Conservation (phyloP, 2,797 vertebrate species). For the Jordanella pulchra region DNA sequence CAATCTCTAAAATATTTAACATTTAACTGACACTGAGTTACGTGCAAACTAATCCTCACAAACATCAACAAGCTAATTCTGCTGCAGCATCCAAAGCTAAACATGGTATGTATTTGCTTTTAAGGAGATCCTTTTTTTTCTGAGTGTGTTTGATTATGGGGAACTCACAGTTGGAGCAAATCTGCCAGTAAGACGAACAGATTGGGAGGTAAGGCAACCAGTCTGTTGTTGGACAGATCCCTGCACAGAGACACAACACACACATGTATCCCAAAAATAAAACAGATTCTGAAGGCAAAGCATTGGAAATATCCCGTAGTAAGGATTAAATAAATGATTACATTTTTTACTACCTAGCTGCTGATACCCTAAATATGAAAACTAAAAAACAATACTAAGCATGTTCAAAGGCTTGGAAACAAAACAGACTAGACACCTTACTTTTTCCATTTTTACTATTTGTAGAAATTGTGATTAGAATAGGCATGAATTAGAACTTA, state of each 20-base stretch:
- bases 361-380: neutral
- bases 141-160: conserved; percentile 8
- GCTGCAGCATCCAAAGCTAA: conserved; percentile 9
- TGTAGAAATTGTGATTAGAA: neutral
- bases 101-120: neutral
- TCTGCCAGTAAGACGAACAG: conserved; percentile 89
- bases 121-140: neutral
- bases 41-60: neutral
- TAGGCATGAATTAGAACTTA: no score
- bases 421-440: neutral
- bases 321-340: neutral
- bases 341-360: neutral
- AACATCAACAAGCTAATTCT: neutral
- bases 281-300: conserved; percentile 8
- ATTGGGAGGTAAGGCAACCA: conserved; percentile 84
- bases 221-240: conserved; percentile 91
- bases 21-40: neutral
- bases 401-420: neutral
- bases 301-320: neutral
- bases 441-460: neutral
- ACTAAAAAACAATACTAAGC: no score
- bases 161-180: conserved; percentile 93
- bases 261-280: conserved; percentile 24
- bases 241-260: conserved; percentile 72
- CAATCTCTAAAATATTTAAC: neutral